Conservation (phyloP, 1,140 invertebrate species). For the Luehdorfia chinensis region DNA sequence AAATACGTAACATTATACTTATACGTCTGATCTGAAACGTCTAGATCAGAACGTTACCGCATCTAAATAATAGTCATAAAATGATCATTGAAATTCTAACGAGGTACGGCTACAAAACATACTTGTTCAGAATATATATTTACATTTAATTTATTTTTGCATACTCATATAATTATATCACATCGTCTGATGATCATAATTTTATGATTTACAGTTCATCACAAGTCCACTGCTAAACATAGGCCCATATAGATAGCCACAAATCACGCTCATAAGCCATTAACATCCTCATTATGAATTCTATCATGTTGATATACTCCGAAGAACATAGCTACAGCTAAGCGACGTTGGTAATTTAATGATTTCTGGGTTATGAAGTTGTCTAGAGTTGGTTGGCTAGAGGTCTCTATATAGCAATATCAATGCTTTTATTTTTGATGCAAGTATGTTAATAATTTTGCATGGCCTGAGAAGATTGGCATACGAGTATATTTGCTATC, state of each 20-base stretch:
- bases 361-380: slow-evolving; percentile 29
- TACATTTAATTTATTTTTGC: no score
- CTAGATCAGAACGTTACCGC: slow-evolving; percentile 8
- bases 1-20: slow-evolving; percentile 9
- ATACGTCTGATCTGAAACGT: no score
- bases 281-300: no score
- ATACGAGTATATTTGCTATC: slow-evolving; percentile 20
- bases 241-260: no score
- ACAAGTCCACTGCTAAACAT: no score
- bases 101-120: slow-evolving; percentile 27
- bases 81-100: slow-evolving; percentile 31
- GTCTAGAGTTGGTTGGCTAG: slow-evolving; percentile 38
- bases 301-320: no score
- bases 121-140: slow-evolving; percentile 28
- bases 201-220: no score
- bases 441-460: slow-evolving; percentile 67
- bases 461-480: slow-evolving; percentile 51
- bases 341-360: slow-evolving; percentile 18
- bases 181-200: no score
- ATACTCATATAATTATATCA: slow-evolving; percentile 15
- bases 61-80: slow-evolving; percentile 23
- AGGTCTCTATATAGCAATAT: slow-evolving; percentile 54
- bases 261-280: no score
- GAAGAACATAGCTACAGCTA: no score
- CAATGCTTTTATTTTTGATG: slow-evolving; percentile 43